Percentiles rank a stretch among this genome's conserved stretches.
These are phyloP conservation scores for Meteorus colon DNA, from an alignment of 2,888 invertebrate genomes.

Conservation along the genomic window DNA sequence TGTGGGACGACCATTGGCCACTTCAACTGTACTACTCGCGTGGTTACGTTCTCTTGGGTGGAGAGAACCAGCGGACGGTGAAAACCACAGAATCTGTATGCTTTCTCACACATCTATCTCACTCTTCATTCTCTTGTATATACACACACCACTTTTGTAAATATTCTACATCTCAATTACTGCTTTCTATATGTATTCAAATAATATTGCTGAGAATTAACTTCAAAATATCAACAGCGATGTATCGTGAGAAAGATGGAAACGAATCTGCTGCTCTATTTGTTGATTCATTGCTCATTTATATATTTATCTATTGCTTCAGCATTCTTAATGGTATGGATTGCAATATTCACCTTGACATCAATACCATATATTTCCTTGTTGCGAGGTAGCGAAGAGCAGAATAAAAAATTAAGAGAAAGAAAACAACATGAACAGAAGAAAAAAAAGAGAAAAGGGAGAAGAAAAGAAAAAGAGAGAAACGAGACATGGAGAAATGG, in stretches of 20 bases:
- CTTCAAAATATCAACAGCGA: background rate
- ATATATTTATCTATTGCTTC: background rate
- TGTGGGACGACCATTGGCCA: slow-evolving; percentile 39
- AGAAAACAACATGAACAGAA: background rate
- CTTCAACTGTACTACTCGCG: slow-evolving; percentile 27
- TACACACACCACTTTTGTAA: background rate
- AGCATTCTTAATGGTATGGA: background rate
- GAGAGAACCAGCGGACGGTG: slow-evolving; percentile 1
- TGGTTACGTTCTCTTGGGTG: slow-evolving; percentile 11
- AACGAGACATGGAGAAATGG: slow-evolving; percentile 10
- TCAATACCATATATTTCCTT: slow-evolving; percentile 9
- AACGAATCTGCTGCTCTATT: background rate
- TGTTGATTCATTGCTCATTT: background rate
- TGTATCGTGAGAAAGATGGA: background rate
- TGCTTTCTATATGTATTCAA: background rate
- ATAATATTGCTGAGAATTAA: background rate
- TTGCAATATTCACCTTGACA: slow-evolving; percentile 22
- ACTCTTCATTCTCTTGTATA: background rate
- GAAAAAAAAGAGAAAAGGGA: background rate
- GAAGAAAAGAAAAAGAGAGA: background rate
- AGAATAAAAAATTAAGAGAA: background rate
- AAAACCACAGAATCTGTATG: slow-evolving; percentile 35
- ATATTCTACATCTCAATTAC: background rate
- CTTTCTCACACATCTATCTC: background rate
- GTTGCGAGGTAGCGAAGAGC: background rate